Evolutionary conservation across 2,113 vertebrate species (phyloP).

Genomic region (Ophiodon elongatus): DNA sequence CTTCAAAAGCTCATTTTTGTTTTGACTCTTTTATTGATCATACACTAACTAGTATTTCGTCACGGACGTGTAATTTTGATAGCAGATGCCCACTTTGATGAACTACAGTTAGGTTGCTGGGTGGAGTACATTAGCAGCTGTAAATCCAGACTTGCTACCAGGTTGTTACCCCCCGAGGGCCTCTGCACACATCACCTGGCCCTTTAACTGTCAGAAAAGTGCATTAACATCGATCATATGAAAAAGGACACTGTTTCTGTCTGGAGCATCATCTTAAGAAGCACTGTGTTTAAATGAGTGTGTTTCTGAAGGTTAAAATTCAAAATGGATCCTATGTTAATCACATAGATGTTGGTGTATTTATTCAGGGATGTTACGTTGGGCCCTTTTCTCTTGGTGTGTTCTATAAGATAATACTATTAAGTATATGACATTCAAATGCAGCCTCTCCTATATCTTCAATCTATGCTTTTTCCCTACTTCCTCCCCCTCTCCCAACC

Average conservation of each 20-base stretch:
- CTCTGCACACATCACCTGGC: conserved; percentile 19
- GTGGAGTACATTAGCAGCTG: conserved; percentile 35
- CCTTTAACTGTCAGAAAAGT: conserved; percentile 48
- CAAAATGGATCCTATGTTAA: conserved; percentile 5
- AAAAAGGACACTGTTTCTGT: conserved; percentile 43
- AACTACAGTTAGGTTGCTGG: conserved; percentile 5
- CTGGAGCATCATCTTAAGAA: conserved; percentile 6
- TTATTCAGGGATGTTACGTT: conserved; percentile 14
- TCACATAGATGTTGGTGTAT: not conserved
- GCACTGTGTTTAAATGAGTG: conserved; percentile 5
- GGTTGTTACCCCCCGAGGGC: conserved; percentile 23
- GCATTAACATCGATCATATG: conserved; percentile 61
- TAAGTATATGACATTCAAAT: conserved; percentile 36
- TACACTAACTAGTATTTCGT: conserved; percentile 1
- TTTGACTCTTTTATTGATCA: conserved; percentile 15
- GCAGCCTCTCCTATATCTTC: conserved; percentile 20
- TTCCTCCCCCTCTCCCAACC: conserved; percentile 34
- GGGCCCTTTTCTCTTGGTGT: not conserved
- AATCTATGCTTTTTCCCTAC: conserved; percentile 12
- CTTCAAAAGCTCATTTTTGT: not conserved
- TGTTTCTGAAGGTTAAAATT: conserved; percentile 16
- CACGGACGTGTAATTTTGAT: conserved; percentile 2
- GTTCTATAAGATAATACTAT: conserved; percentile 9
- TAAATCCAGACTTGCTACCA: conserved; percentile 39
- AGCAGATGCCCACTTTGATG: conserved; percentile 15